Evolutionary conservation across 1,140 invertebrate species (phyloP).

Genomic region (Helicoverpa armigera): DNA sequence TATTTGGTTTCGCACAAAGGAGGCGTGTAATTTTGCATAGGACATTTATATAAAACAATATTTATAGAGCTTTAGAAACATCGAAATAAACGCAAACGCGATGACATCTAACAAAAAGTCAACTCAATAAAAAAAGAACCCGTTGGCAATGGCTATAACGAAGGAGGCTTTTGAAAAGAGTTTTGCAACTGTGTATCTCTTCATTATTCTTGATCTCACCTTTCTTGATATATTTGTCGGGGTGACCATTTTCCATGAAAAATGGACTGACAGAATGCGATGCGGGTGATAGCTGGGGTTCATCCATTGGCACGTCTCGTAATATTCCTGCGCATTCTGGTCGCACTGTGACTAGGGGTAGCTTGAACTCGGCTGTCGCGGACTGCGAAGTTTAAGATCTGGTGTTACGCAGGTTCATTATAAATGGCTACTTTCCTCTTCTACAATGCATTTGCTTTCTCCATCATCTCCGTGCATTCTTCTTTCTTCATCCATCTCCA

Average conservation of each 20-base stretch:
- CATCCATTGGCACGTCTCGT: conserved; percentile 87
- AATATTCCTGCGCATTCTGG: conserved; percentile 89
- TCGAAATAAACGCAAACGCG: conserved; percentile 16
- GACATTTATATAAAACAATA: conserved; percentile 68
- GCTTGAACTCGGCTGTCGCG: conserved; percentile 88
- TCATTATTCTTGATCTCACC: conserved; percentile 68
- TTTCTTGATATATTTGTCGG: conserved; percentile 89
- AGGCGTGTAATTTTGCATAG: conserved; percentile 77
- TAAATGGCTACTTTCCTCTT: not conserved
- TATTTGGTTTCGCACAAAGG: conserved; percentile 81
- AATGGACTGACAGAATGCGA: conserved; percentile 88
- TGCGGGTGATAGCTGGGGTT: conserved; percentile 86
- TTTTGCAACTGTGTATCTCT: not conserved
- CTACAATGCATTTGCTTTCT: not conserved
- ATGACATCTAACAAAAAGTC: not conserved
- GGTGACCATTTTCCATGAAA: conserved; percentile 89
- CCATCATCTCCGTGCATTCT: conserved; percentile 35
- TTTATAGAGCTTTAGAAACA: not conserved
- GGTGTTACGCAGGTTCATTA: not conserved
- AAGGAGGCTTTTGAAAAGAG: not conserved
- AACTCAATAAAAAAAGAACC: not conserved
- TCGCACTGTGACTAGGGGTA: conserved; percentile 89
- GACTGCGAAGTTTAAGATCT: conserved; percentile 81
- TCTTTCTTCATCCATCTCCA: conserved; percentile 61
- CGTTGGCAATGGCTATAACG: not conserved